A percentile compares a stretch with the other conserved stretches of the same genome.
phyloP scores from a whole-genome alignment of 2,113 vertebrate species.

The Lates calcarifer region DNA sequence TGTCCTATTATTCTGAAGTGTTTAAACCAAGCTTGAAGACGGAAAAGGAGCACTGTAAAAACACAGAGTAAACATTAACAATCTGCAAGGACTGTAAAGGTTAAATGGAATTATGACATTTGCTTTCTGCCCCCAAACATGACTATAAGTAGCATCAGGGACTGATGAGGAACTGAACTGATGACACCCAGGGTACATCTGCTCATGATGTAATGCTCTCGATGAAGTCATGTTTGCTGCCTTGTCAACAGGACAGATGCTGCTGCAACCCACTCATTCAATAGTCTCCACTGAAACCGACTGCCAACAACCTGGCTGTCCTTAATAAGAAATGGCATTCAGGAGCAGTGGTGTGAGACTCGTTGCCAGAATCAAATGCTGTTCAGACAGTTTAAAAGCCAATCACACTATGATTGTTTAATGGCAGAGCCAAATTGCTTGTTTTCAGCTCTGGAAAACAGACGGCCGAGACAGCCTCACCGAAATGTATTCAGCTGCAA shows the following conservation, averaged over 20 bases:
- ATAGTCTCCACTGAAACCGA: constrained; percentile 44
- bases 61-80: not conserved
- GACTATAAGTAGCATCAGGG: not conserved
- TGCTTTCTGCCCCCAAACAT: constrained; percentile 22
- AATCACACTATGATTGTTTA: constrained; percentile 56
- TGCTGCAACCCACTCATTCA: constrained; percentile 64
- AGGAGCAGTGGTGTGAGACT: constrained; percentile 37
- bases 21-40: not conserved
- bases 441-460: constrained; percentile 26
- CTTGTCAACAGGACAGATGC: constrained; percentile 73
- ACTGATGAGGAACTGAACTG: constrained; percentile 33
- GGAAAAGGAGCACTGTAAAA: not conserved
- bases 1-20: not conserved
- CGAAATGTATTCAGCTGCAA: constrained; percentile 55
- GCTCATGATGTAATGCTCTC: constrained; percentile 61
- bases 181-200: constrained; percentile 56
- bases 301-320: constrained; percentile 69
- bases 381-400: constrained; percentile 59
- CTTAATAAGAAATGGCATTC: constrained; percentile 66
- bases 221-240: constrained; percentile 68
- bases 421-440: constrained; percentile 46
- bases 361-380: constrained; percentile 55
- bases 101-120: not conserved
- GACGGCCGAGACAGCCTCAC: constrained; percentile 19
- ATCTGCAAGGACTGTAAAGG: not conserved